Percentiles rank a stretch among this genome's conserved stretches.
These are phyloP conservation scores for Leucophenga varia DNA, from an alignment of 1,140 invertebrate genomes.

Conservation along the genomic window DNA sequence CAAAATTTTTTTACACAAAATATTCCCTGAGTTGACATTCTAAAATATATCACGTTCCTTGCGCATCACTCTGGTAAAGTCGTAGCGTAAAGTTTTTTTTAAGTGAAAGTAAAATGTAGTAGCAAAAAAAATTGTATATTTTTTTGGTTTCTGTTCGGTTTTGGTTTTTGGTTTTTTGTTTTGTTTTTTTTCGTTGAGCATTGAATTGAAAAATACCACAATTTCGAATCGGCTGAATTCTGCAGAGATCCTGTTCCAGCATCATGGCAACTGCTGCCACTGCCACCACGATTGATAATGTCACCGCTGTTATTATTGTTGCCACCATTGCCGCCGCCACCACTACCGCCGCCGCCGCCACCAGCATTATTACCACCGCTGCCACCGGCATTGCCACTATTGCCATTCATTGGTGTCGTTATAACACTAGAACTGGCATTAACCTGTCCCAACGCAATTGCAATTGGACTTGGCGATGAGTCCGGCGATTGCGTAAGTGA, in stretches of 20 bases:
- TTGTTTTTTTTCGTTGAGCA: constrained; percentile 66
- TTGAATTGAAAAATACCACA: constrained; percentile 67
- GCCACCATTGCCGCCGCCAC: constrained; percentile 34
- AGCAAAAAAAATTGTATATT: too few species aligned
- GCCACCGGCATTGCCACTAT: constrained; percentile 39
- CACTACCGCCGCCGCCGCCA: constrained; percentile 24
- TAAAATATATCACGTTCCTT: too few species aligned
- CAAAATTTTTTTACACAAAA: too few species aligned
- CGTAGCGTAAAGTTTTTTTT: too few species aligned
- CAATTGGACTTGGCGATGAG: constrained; percentile 80
- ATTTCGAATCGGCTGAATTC: constrained; percentile 61
- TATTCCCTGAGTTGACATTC: too few species aligned
- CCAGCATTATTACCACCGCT: constrained; percentile 59
- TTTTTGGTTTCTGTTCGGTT: constrained; percentile 62
- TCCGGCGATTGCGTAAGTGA: constrained; percentile 84
- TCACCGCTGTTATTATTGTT: constrained; percentile 57
- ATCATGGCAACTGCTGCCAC: constrained; percentile 41
- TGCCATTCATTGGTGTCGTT: constrained; percentile 38
- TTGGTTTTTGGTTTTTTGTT: constrained; percentile 71
- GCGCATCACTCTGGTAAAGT: too few species aligned
- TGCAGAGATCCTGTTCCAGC: constrained; percentile 55
- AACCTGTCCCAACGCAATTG: constrained; percentile 70
- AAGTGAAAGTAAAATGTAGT: too few species aligned
- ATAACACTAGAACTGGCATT: constrained; percentile 47
- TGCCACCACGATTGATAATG: constrained; percentile 43